phyloP scores from a whole-genome alignment of 2,113 vertebrate genomes.

The Plestiodon gilberti region DNA sequence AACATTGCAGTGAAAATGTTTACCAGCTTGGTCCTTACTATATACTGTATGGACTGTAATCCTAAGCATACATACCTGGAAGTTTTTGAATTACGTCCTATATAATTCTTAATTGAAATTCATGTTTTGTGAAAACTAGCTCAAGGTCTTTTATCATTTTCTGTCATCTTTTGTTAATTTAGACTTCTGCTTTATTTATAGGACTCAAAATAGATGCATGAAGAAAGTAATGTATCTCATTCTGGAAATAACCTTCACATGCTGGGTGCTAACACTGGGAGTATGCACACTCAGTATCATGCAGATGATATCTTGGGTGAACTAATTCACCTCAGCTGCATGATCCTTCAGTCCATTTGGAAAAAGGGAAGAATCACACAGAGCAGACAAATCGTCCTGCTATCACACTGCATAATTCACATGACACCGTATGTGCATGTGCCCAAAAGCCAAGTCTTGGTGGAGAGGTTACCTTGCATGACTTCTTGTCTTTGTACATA shows the following conservation, averaged over 20 bases:
- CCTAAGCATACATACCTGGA: neutral
- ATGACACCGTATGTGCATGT: no score
- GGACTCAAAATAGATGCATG: neutral
- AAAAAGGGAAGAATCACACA: neutral
- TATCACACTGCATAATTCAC: neutral
- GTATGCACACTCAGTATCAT: neutral
- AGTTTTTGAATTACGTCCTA: neutral
- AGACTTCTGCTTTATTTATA: neutral
- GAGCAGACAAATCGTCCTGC: no score
- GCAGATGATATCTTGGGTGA: neutral
- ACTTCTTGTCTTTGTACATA: neutral
- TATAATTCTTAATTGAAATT: neutral
- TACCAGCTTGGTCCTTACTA: neutral
- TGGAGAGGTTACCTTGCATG: neutral
- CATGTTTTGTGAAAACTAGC: neutral
- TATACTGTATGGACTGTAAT: neutral
- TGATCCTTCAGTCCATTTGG: neutral
- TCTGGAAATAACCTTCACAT: neutral
- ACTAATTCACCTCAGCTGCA: neutral
- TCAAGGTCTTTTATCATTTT: neutral
- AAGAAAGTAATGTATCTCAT: neutral
- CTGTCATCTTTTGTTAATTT: conserved; percentile 9
- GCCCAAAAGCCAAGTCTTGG: no score
- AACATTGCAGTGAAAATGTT: neutral
- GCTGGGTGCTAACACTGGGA: neutral